Base-by-base conservation (phyloP, 2,888 invertebrate genomes). In the Dermolepida albohirtum region DNA sequence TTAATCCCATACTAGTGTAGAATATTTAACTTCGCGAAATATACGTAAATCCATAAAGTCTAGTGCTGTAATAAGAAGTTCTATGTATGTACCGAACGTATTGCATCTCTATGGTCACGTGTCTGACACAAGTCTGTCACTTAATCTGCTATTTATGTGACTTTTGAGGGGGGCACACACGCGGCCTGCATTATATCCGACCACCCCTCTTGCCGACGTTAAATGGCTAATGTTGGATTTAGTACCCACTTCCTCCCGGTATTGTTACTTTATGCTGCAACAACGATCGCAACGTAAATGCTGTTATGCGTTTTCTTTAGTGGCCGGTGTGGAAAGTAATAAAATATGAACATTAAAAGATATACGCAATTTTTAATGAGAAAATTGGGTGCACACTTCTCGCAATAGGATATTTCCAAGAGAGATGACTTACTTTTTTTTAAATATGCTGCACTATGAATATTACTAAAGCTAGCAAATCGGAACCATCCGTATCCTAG, bases 81-180 rank as follows among this genome's bases (percentile, higher is more conserved):
- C 54, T 62, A 68, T 65, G 68, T 47, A 63, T 22, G 66, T 41
- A 50, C 27, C 49, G 22, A 29, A 55, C 34, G 57, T 47, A 47
- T 62, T 47, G 54, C 47, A 34, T 51, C 62, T 34, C 44, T 47
- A 17, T 44, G 54, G 74, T 73, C 77, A 83, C 83, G 83, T 81
- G 83, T 75, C 81, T 77, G 77, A 75, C 81, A 76, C 79, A 80
- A 80, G 81, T 83, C 82, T 83, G 83, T 83, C 83, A 83, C 83
- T 83, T 83, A 83, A 83, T 83, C 83, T 81, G 80, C 82, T 83
- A 83, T 83, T 83, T 83, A 83, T 83, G 81, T 81, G 83, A 83
- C 80, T 82, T 81, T 76, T 72, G 75, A 75, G 78, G 79, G 78
- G 73, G 76, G 79, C 71, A 29, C 29, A 14, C 80, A 79, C 79